Evolutionary conservation across 2,888 invertebrate species (phyloP), one percentile per base, ranked within the genome.

Genomic region (Zootermopsis nevadensis): DNA sequence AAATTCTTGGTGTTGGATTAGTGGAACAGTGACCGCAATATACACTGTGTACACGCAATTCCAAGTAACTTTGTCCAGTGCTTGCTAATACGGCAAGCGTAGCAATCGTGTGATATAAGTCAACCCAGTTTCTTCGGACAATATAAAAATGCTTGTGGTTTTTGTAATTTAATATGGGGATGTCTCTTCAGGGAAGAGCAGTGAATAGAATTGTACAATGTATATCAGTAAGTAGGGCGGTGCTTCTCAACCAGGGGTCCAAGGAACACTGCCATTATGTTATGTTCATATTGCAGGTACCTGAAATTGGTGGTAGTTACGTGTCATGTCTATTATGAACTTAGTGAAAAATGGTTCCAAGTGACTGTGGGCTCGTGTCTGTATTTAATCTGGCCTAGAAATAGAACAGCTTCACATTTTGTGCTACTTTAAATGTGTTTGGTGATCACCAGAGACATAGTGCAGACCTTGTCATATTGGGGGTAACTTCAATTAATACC

Each of bases 41-140:
- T 33, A 33, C 15, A 69, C 24, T 69, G 27, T 77, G n/a, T 30
- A 42, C 27, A 19, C 53, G n/a, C 42, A 42, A 27, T 79, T 79
- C 60, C 72, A 72, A 33, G 33, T 74, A 33, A 33, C 38, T 48
- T 69, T 80, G 83, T 83, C 69, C 77, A 80, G 42, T 55, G 53
- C 72, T 83, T 80, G 79, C 69, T 42, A 53, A 69, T 24, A 38
- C 66, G 15, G 72, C 69, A 83, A 53, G 79, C 33, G n/a, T 66
- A 69, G 79, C 69, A 83, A 80, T 69, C n/a, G 79, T 83, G 83
- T 83, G 83, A 83, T 83, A 83, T 79, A 48, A 83, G 79, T 53
- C 53, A 80, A 79, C 42, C 79, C 67, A 77, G 76, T 82, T 77
- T 82, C 77, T 82, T 77, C 67, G 31, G 76, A 77, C 31, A 53